Evolutionary conservation across 2,113 vertebrate species (phyloP).

Genomic region (Panurus biarmicus): DNA sequence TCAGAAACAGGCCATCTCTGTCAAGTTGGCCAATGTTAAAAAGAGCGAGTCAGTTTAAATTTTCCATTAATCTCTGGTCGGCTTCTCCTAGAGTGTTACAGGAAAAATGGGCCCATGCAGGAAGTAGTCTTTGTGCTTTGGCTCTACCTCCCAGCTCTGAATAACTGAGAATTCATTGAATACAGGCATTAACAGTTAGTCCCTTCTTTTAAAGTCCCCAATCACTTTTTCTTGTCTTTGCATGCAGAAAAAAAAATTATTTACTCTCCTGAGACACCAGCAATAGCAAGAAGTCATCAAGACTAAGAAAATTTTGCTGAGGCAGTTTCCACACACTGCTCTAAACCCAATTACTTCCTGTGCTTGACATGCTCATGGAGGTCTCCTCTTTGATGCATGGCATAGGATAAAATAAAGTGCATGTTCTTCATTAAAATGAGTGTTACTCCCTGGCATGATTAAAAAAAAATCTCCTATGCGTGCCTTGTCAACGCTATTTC

Average conservation of each 20-base stretch:
- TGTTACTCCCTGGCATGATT: background rate
- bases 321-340: background rate
- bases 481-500: background rate
- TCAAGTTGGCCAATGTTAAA: background rate
- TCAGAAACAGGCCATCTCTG: background rate
- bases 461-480: background rate
- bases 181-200: background rate
- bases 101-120: background rate
- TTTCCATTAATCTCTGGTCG: background rate
- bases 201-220: background rate
- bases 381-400: background rate
- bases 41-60: background rate
- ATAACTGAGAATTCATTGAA: background rate
- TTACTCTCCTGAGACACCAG: background rate
- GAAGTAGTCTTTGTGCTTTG: background rate
- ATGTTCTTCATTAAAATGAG: background rate
- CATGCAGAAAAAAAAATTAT: background rate
- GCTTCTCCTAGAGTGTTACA: background rate
- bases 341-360: background rate
- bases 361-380: background rate
- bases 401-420: background rate
- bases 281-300: background rate
- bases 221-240: background rate
- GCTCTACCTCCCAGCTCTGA: background rate
- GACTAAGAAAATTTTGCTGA: conserved; percentile 18